Evolutionary conservation across 92 coral and sea anemone species (phyloP).

Genomic region (Bergia sp.): DNA sequence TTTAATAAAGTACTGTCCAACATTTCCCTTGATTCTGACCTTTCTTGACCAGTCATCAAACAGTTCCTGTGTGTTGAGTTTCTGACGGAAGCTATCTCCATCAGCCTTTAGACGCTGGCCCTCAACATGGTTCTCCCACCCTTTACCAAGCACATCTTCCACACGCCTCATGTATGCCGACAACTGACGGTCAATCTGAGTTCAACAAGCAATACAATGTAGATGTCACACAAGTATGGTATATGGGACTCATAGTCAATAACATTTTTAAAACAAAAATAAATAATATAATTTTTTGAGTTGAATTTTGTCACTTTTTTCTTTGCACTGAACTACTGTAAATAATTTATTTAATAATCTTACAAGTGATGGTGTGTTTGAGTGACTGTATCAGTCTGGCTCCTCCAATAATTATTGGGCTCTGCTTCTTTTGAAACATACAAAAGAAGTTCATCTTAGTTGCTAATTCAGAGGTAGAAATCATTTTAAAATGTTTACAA

Average conservation of each 20-base stretch:
- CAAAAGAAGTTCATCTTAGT: no score
- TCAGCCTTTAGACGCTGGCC: constrained; percentile 98
- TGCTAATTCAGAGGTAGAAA: no score
- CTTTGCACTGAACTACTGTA: no score
- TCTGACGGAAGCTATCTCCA: constrained; percentile 97
- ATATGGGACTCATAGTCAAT: neutral
- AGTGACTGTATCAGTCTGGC: no score
- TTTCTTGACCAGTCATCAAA: constrained; percentile 99
- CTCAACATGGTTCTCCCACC: constrained; percentile 99
- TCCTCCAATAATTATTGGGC: no score
- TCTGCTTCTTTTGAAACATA: no score
- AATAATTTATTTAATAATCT: no score
- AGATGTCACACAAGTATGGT: no score
- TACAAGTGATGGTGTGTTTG: no score
- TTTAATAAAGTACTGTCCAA: neutral
- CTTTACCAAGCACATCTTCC: constrained; percentile 98
- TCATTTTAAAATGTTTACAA: no score
- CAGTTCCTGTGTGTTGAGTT: constrained; percentile 94
- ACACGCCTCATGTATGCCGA: constrained; percentile 97
- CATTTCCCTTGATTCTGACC: constrained; percentile 44
- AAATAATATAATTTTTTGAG: no score
- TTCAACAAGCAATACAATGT: neutral
- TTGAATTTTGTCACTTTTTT: no score
- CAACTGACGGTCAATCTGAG: constrained; percentile 93
- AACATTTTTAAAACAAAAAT: neutral